A percentile compares a stretch with the other conserved stretches of the same genome.
phyloP scores from a whole-genome alignment of 2,797 vertebrate species.

The Allochrocebus solatus region DNA sequence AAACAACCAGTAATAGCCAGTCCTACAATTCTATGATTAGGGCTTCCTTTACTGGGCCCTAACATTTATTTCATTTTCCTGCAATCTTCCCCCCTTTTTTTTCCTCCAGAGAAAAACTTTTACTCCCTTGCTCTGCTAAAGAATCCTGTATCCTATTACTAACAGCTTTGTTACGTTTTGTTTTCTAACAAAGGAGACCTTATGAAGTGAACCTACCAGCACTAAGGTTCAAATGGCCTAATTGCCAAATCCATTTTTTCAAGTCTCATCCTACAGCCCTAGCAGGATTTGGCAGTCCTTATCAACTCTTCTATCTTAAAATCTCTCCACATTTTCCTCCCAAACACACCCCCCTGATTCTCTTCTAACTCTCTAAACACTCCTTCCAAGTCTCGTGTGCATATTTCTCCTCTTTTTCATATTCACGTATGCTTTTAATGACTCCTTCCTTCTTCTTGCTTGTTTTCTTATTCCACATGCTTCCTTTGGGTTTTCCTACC shows the following conservation, averaged over 20 bases:
- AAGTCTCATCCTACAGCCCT: neutral
- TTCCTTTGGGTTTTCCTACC: neutral
- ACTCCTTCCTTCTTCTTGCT: neutral
- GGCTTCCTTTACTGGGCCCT: neutral
- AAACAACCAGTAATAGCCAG: neutral
- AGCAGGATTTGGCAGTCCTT: neutral
- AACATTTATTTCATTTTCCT: constrained; percentile 11
- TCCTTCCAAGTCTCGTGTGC: neutral
- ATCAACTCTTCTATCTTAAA: neutral
- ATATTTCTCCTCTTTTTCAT: neutral
- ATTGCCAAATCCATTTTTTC: neutral
- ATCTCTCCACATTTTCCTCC: neutral
- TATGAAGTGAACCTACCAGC: neutral
- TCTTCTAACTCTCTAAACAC: neutral
- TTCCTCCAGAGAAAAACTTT: neutral
- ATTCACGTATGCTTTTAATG: neutral
- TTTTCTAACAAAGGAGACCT: neutral
- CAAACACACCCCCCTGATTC: neutral
- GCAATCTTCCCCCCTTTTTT: neutral
- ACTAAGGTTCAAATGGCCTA: neutral
- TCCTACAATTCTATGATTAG: neutral
- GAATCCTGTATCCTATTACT: neutral
- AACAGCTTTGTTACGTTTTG: neutral
- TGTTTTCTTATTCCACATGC: neutral
- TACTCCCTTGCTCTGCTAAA: neutral